Conservation (phyloP, 2,797 vertebrate genomes). For the Hybognathus amarus region DNA sequence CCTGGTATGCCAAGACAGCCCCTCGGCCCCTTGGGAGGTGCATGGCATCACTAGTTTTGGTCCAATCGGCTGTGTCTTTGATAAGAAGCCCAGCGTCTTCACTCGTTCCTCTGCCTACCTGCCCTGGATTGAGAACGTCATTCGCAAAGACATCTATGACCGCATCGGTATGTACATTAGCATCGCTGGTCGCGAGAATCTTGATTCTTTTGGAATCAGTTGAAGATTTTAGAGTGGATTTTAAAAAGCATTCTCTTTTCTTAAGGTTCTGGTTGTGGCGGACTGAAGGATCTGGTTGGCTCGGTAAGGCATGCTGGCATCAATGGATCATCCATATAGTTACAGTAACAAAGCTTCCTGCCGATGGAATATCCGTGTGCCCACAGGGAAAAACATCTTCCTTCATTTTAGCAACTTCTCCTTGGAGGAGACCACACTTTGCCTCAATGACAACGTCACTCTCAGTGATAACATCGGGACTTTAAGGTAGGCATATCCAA, state of each 20-base stretch:
- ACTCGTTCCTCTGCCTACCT: conserved; percentile 78
- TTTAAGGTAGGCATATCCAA: conserved; percentile 68
- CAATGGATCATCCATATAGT: conserved; percentile 73
- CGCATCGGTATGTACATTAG: conserved; percentile 66
- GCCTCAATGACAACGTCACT: conserved; percentile 75
- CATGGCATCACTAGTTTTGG: conserved; percentile 83
- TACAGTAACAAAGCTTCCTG: conserved; percentile 76
- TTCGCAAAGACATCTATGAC: conserved; percentile 78
- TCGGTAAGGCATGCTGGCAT: conserved; percentile 69
- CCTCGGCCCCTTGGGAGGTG: conserved; percentile 72
- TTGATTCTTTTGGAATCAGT: neutral
- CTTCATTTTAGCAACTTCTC: conserved; percentile 77
- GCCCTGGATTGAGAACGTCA: conserved; percentile 75
- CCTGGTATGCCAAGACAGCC: conserved; percentile 77
- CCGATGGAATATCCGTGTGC: conserved; percentile 76
- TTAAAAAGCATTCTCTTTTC: neutral
- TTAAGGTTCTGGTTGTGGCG: conserved; percentile 78
- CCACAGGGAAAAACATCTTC: conserved; percentile 74
- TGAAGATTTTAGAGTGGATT: neutral
- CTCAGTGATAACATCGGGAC: conserved; percentile 71
- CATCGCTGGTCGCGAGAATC: neutral
- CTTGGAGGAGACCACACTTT: conserved; percentile 78
- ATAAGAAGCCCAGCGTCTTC: conserved; percentile 84
- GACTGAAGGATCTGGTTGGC: conserved; percentile 70
- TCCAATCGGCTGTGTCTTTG: conserved; percentile 81